Conservation (phyloP, 1,140 invertebrate species). For the Drosophila pruinosa region DNA sequence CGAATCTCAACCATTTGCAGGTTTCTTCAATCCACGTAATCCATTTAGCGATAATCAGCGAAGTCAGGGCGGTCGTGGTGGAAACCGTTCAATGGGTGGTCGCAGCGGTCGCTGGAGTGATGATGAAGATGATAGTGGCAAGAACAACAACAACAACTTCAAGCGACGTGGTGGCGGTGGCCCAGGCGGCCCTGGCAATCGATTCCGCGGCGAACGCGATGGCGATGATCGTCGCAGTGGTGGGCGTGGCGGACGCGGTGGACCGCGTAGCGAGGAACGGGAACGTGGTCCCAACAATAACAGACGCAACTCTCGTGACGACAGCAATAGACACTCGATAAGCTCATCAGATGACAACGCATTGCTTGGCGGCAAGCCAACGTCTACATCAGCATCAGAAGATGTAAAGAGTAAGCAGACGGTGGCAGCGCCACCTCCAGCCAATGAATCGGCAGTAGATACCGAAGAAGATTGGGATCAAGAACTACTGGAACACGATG, state of each 20-base stretch:
- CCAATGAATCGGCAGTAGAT: constrained; percentile 28
- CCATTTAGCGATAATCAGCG: constrained; percentile 82
- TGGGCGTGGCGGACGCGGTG: constrained; percentile 60
- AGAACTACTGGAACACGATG: constrained; percentile 74
- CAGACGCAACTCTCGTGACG: constrained; percentile 62
- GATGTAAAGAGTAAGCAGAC: constrained; percentile 17
- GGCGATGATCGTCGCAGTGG: constrained; percentile 59
- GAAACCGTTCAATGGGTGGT: constrained; percentile 73
- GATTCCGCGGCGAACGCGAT: constrained; percentile 65
- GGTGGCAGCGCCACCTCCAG: constrained; percentile 16
- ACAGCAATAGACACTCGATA: constrained; percentile 58
- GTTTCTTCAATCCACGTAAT: constrained; percentile 82
- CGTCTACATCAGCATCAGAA: constrained; percentile 10
- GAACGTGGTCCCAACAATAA: constrained; percentile 52
- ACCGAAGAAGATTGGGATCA: constrained; percentile 81
- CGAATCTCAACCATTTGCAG: constrained; percentile 29
- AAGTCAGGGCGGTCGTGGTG: constrained; percentile 77
- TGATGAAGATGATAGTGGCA: constrained; percentile 69
- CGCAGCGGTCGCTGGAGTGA: constrained; percentile 67
- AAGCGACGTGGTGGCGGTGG: constrained; percentile 69
- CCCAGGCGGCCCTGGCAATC: constrained; percentile 60
- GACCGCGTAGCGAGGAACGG: constrained; percentile 67
- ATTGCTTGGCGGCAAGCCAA: constrained; percentile 23
- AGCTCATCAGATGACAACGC: constrained; percentile 52
- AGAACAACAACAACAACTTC: constrained; percentile 46